A percentile compares a stretch with the other conserved stretches of the same genome.
Evolutionary conservation across 2,113 vertebrate genomes (phyloP).

Genomic region (human (Homo sapiens)): GRCh38 chr20:39994001-39994500

Average conservation of each 20-base stretch:
- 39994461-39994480: neutral
- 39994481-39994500: neutral
- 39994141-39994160: constrained; percentile 52
- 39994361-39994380: neutral
- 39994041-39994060: constrained; percentile 78
- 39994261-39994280: neutral
- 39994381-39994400: neutral
- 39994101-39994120: constrained; percentile 68
- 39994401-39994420: neutral
- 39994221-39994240: constrained; percentile 15
- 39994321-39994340: constrained; percentile 3
- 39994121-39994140: constrained; percentile 63
- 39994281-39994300: constrained; percentile 28
- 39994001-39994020: constrained; percentile 78
- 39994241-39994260: constrained; percentile 41
- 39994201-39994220: constrained; percentile 47
- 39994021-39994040: constrained; percentile 82
- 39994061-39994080: constrained; percentile 79
- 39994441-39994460: neutral
- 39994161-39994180: constrained; percentile 76
- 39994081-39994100: constrained; percentile 79
- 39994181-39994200: constrained; percentile 50
- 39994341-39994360: neutral
- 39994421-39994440: neutral
- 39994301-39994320: constrained; percentile 43